Evolutionary conservation across 2,888 invertebrate species (phyloP).

Genomic region (Nephrocerus scutellatus): DNA sequence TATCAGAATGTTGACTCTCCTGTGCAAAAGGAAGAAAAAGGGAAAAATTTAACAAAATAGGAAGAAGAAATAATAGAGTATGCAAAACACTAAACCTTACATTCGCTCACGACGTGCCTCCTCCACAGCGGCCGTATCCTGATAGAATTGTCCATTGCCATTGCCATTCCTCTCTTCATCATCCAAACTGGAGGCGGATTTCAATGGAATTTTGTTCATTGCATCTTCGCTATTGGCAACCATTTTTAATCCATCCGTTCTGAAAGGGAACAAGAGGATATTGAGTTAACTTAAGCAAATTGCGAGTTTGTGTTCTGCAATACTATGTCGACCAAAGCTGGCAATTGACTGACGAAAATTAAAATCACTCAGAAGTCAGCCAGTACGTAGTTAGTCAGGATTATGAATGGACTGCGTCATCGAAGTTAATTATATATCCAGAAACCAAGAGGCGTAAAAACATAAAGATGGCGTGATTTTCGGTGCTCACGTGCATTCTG

Average conservation of each 20-base stretch:
- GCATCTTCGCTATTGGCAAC: conserved; percentile 40
- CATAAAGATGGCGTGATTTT: too few species aligned
- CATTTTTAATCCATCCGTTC: conserved; percentile 40
- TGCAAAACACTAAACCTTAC: conserved; percentile 22
- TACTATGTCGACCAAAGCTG: background rate
- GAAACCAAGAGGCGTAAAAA: too few species aligned
- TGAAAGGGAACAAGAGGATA: conserved; percentile 1
- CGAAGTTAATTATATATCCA: too few species aligned
- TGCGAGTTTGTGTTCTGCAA: background rate
- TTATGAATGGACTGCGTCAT: too few species aligned
- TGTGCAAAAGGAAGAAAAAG: conserved; percentile 17
- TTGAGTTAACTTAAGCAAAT: conserved; percentile 4
- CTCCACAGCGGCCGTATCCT: conserved; percentile 37
- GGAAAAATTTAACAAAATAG: conserved; percentile 6
- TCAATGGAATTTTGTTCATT: conserved; percentile 42
- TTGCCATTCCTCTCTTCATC: conserved; percentile 41
- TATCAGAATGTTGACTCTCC: conserved; percentile 39
- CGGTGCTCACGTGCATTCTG: too few species aligned
- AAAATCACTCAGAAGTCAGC: too few species aligned
- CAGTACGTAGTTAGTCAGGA: too few species aligned
- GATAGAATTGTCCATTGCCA: conserved; percentile 38
- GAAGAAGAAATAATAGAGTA: conserved; percentile 4
- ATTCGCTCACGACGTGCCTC: conserved; percentile 39
- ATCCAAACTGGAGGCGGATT: conserved; percentile 35
- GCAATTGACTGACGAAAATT: too few species aligned